Evolutionary conservation across 2,113 vertebrate genomes (phyloP), one percentile per base, ranked within the genome.

Genomic region (Gasterosteus aculeatus): DNA sequence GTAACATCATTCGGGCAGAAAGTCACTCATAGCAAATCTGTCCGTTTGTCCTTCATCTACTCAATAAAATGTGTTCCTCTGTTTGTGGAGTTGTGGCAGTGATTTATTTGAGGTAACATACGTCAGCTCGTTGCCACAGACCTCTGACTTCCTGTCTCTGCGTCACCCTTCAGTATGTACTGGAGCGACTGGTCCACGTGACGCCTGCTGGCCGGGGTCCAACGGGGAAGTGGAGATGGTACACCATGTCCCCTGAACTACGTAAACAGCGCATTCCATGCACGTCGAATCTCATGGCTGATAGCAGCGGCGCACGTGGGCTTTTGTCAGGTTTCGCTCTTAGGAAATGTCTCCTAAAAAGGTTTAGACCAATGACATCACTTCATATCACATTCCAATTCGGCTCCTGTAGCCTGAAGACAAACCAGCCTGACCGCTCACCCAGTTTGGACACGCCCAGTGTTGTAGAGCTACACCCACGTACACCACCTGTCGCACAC

Each of bases 1-100:
- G 18, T 62, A 53, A 71, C 75, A 29, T 77, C 47, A 29, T 72
- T 1, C 22, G 22, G 22, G 72, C 51, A 22, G 29, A 19, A 68
- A 18, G 39, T 31, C 5, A 7, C 78, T 22, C 18, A 9, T 70
- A 73, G 83, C 69, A 70, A 47, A 77, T 46, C 60, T 47, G 72
- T 81, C 39, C 42, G 44, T 80, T 35, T 42, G 77, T 86, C 68
- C 75, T 86, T 60, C 81, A 68, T 80, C 26, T 41, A 65, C 53
- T 81, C n/a, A 90, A 87, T 86, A 86, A 87, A 86, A 57, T 70
- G 11, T 85, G 67, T 76, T 46, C 49, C 47, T 19, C 5, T 64
- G 0, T 16, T 10, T 19, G 38, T 10, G 2, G 35, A 41, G 19
- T 10, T 12, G 33, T 19, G 42, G 16, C 47, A 18, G n/a, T 12